A percentile compares a stretch with the other conserved stretches of the same genome.
Evolutionary conservation across 2,888 invertebrate genomes (phyloP).

Genomic region (Perithous albicinctus): DNA sequence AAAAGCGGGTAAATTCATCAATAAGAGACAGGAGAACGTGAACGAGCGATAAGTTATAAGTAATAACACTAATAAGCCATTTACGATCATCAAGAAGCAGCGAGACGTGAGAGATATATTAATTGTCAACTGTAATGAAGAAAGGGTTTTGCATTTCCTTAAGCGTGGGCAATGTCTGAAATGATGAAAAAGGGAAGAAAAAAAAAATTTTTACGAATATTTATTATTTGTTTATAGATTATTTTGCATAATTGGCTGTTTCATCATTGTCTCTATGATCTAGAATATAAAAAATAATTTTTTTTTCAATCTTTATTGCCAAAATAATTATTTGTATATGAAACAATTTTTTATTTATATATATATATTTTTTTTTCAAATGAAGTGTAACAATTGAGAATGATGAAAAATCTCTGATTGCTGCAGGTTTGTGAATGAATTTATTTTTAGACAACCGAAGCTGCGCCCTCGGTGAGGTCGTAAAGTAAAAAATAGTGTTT

Average conservation of each 20-base stretch:
- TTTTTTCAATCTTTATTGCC: no score
- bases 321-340: no score
- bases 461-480: neutral
- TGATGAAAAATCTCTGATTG: slow-evolving; percentile 1
- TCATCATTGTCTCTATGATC: no score
- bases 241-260: no score
- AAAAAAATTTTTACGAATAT: no score
- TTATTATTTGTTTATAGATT: no score
- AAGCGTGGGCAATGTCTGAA: no score
- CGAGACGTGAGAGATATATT: neutral
- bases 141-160: no score
- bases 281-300: no score
- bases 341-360: no score
- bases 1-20: slow-evolving; percentile 80
- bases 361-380: neutral
- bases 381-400: neutral
- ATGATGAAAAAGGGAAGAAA: no score
- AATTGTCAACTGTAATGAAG: slow-evolving; percentile 16
- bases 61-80: slow-evolving; percentile 39
- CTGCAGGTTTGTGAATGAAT: slow-evolving; percentile 3
- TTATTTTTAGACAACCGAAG: slow-evolving; percentile 22
- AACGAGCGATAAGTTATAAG: slow-evolving; percentile 28
- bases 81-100: slow-evolving; percentile 12
- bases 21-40: slow-evolving; percentile 61
- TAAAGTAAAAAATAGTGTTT: slow-evolving; percentile 41